Base-by-base conservation (phyloP, 2,113 vertebrate species). In the Cyprinus carpio region DNA sequence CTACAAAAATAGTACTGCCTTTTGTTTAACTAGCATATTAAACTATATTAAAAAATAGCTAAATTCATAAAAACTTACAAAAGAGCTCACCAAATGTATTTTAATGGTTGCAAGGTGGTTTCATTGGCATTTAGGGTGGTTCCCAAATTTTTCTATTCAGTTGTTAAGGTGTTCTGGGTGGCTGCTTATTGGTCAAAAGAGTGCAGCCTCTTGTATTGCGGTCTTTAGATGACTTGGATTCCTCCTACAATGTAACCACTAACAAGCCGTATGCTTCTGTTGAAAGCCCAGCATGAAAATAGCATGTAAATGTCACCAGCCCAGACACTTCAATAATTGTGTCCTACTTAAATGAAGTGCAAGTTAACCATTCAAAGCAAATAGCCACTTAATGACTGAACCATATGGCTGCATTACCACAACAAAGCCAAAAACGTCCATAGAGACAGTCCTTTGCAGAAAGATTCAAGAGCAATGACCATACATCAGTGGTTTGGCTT, bases 401-500 rank as follows among this genome's bases (percentile, higher is more conserved):
- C 82, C 82, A 75, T 75, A 75, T 84, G 82, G 37, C 62, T 62
- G 20, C 60, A 74, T 62, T 62, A 54, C 20, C 54, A 78, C 29
- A 78, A 40, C 54, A 78, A 78, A 78, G 76, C 11, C 54, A 37
- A 60, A 78, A 23, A 56, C 0, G 29, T 78, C 76, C 13, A 6
- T 76, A 31, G 75, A 25, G 29, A 16, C 51, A 31, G 27, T 40
- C 6, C 37, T 37, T 78, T 78, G 16, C 13, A 72, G 51, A 83
- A 54, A 25, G 29, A 60, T 60, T 20, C 3, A 13, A 60, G 76
- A 60, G 16, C 12, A 76, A 11, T 23, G 49, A 34, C 29, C 29
- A 20, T 69, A 9, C 16, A 69, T 69, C 64, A 67, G 6, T 18
- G 27, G 29, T 34, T 67, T 67, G 64, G 6, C 64, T 8, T 34